Conservation (phyloP, 2,797 vertebrate species). For the Gephyroberyx darwinii region DNA sequence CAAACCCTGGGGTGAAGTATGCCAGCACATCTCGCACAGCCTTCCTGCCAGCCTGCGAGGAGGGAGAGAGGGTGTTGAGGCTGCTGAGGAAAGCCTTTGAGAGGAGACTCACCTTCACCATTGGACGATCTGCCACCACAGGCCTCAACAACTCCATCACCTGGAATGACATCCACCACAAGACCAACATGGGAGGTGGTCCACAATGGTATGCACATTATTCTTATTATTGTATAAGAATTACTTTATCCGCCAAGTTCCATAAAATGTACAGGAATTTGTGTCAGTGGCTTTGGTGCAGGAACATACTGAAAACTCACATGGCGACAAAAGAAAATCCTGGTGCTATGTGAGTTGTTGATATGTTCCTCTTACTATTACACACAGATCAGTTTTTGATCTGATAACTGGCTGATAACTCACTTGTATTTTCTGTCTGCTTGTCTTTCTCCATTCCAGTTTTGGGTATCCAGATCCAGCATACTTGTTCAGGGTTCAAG, state of each 20-base stretch:
- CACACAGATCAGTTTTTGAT: background rate
- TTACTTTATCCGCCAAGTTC: background rate
- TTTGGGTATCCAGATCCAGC: constrained; percentile 88
- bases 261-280: background rate
- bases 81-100: constrained; percentile 86
- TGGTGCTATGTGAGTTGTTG: background rate
- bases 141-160: constrained; percentile 86
- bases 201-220: constrained; percentile 77
- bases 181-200: constrained; percentile 84
- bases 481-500: constrained; percentile 84
- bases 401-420: background rate
- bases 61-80: constrained; percentile 85
- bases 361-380: too few relatives aligned
- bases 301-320: background rate
- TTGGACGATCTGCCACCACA: constrained; percentile 84
- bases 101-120: constrained; percentile 85
- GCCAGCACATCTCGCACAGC: constrained; percentile 81
- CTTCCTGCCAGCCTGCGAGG: constrained; percentile 83
- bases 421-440: background rate
- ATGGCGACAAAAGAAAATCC: background rate
- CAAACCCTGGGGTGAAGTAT: constrained; percentile 85
- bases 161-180: constrained; percentile 89
- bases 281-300: background rate
- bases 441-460: constrained; percentile 61
- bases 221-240: background rate